Evolutionary conservation across 2,888 invertebrate species (phyloP), one percentile per base, ranked within the genome.

Genomic region (Ashinkailepas kermadecensis): DNA sequence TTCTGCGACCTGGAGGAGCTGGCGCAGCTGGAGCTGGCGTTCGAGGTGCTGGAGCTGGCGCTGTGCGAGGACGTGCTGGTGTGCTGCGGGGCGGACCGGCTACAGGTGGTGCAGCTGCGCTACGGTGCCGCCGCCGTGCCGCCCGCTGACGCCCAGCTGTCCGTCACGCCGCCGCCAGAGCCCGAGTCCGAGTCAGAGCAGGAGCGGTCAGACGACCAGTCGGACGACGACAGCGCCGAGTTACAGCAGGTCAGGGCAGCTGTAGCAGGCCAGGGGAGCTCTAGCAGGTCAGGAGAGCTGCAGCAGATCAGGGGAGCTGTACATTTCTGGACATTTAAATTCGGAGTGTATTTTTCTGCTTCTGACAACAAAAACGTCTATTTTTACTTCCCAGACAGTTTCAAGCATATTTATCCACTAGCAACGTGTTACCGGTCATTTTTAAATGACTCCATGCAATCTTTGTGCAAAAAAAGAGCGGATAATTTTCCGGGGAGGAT

Each of bases 31-130:
- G 91, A 91, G 84, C 87, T 93, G 80, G 89, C 90, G 82, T 93
- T 93, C 86, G 86, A 88, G 25, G 92, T 92, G 9, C 87, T 88
- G 4, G 89, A 90, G 82, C 87, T 93, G 80, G 89, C 89, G 64
- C 87, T 93, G 79, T 90, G 91, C 62, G 93, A 93, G 86, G 92
- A 93, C 87, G 91, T 92, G 83, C 88, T 93, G 54, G 91, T 91
- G 0, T 90, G 91, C 82, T 89, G 64, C 78, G 78, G 81, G 56
- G 64, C 56, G 11, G 79, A 74, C 25, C 62, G 78, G 8, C 81
- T 81, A n/a, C 62, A 78, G 78, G 23, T 81, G 74, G 54, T 81
- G 59, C 78, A 78, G 62, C 78, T 78, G 15, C 21, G n/a, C 74
- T 74, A 64, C 39, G 62, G 54, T n/a, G 10, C 59, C 15, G 58